phyloP scores from a whole-genome alignment of 2,888 invertebrate species.

The Drosophila lutescens region DNA sequence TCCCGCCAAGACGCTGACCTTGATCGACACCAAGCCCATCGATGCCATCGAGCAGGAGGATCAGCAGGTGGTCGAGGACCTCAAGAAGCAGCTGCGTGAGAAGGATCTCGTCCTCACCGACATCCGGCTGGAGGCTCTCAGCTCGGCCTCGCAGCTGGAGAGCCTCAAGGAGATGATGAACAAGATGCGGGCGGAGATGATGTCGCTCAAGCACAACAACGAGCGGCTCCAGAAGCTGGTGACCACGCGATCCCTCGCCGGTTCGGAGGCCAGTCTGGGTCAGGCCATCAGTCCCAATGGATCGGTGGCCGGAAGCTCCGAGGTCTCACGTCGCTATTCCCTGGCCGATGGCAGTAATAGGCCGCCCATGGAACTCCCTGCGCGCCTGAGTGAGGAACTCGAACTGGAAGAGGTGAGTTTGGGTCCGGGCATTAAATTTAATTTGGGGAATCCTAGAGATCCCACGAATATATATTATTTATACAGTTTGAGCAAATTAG shows the following conservation, averaged over 20 bases:
- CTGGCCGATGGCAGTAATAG: conserved; percentile 85
- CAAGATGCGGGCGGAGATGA: conserved; percentile 98
- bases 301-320: conserved; percentile 83
- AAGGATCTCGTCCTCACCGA: conserved; percentile 98
- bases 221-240: conserved; percentile 96
- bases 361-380: conserved; percentile 84
- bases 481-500: too few species aligned
- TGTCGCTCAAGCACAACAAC: conserved; percentile 98
- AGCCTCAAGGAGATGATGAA: conserved; percentile 98
- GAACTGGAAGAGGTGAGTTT: conserved; percentile 84
- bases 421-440: too few species aligned
- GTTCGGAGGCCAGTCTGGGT: conserved; percentile 87
- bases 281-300: conserved; percentile 84
- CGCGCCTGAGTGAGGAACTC: conserved; percentile 83
- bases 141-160: conserved; percentile 98
- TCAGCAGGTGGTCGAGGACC: conserved; percentile 87
- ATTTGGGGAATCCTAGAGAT: too few species aligned
- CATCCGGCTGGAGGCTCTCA: conserved; percentile 97
- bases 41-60: conserved; percentile 84
- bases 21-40: conserved; percentile 84
- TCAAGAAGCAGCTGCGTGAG: conserved; percentile 96
- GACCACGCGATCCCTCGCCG: conserved; percentile 87
- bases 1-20: conserved; percentile 85
- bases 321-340: conserved; percentile 87
- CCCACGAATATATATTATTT: too few species aligned